phyloP scores from a whole-genome alignment of 2,888 invertebrate genomes.

The Athrips mouffetella region DNA sequence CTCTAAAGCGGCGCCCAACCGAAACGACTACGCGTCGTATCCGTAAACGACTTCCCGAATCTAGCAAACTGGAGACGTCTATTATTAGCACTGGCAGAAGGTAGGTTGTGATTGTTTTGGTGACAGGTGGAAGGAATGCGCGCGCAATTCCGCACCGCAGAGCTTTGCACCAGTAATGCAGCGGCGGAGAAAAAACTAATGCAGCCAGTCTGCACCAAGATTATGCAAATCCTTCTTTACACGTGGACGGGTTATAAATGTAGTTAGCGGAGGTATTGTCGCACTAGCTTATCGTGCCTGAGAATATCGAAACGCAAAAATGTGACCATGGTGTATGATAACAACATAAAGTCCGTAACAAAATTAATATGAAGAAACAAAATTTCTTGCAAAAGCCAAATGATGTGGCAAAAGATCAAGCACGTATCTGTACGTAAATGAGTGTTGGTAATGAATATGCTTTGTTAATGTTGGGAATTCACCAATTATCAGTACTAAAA shows the following conservation, averaged over 20 bases:
- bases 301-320: not conserved
- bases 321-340: too few relatives aligned
- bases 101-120: not conserved
- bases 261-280: not conserved
- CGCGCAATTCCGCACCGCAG: conserved; percentile 25
- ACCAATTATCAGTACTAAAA: not conserved
- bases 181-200: not conserved
- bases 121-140: conserved; percentile 20
- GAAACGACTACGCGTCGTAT: too few relatives aligned
- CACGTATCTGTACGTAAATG: too few relatives aligned
- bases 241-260: not conserved
- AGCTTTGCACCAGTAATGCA: conserved; percentile 11
- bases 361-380: too few relatives aligned
- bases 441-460: not conserved
- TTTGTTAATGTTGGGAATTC: not conserved
- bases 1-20: too few relatives aligned
- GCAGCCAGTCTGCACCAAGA: not conserved
- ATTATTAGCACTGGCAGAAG: not conserved
- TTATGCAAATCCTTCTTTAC: not conserved
- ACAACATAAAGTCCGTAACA: too few relatives aligned
- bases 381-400: too few relatives aligned
- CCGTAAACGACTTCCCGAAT: too few relatives aligned
- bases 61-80: not conserved
- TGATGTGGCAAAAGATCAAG: too few relatives aligned
- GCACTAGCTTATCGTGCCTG: not conserved